Evolutionary conservation across 2,888 invertebrate genomes (phyloP).

Genomic region (Drosophila dives): DNA sequence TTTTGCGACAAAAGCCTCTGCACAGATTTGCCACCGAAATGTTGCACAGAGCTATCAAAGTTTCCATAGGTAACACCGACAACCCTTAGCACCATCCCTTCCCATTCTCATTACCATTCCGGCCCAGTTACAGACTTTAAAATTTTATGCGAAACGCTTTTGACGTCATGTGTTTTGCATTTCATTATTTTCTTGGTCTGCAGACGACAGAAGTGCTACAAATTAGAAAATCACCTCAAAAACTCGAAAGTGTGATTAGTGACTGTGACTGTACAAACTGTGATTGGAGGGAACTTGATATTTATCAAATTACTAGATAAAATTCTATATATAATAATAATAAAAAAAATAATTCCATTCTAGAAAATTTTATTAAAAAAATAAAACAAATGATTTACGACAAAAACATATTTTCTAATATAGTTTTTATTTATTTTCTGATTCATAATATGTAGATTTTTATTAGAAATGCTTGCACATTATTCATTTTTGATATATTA

Average conservation of each 20-base stretch:
- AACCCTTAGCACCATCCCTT: conserved; percentile 19
- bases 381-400: neutral
- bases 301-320: neutral
- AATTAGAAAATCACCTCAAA: conserved; percentile 20
- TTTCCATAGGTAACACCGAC: conserved; percentile 56
- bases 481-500: neutral
- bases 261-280: conserved; percentile 22
- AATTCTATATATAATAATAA: no score
- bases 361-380: neutral
- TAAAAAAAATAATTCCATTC: neutral
- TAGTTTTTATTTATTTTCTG: neutral
- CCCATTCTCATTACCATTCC: conserved; percentile 16
- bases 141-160: conserved; percentile 70
- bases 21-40: conserved; percentile 69
- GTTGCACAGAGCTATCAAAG: conserved; percentile 63
- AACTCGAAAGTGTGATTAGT: conserved; percentile 30
- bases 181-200: conserved; percentile 23
- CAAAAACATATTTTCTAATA: neutral
- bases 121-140: conserved; percentile 63
- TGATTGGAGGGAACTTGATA: neutral
- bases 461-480: neutral
- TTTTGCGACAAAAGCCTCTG: conserved; percentile 74
- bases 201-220: conserved; percentile 25
- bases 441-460: neutral
- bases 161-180: conserved; percentile 62